Base-by-base conservation (phyloP, 2,113 vertebrate genomes). In the Epinephelus fuscoguttatus region DNA sequence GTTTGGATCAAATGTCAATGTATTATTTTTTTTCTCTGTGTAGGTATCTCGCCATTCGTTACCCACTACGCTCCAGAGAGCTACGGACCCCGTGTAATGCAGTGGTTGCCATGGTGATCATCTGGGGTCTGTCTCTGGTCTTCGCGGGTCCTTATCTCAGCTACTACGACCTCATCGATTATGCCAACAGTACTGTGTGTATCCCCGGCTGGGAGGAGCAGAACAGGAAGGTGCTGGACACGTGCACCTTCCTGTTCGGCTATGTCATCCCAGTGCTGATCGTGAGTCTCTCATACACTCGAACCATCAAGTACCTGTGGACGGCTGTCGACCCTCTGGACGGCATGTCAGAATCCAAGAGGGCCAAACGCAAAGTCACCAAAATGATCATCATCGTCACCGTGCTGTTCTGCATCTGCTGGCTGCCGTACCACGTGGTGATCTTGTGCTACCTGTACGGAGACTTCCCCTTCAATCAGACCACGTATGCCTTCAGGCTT, bases 371-470 rank as follows among this genome's bases (percentile, higher is more conserved):
- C 30, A 98, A 97, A 75, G 97, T 97, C 79, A 98, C 97, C 85
- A 97, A 97, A 89, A 97, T 97, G 96, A 97, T 97, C 87, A 96
- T 97, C 78, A 97, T 97, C 0, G 97, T 98, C 87, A 97, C 97
- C 0, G 96, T 96, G 81, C 95, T 98, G 6, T 98, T 97, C 93
- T 98, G 97, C 79, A 94, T 97, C 59, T 98, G 97, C 82, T 98
- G 97, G 96, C 93, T 97, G 67, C 96, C 96, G 1, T 97, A 98
- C 87, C 96, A 98, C 0, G 92, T 97, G 55, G 95, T 97, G 49
- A 96, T 97, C 82, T 82, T 97, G 70, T 96, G 94, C 84, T 97
- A 97, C 83, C 95, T 96, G 42, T 98, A 97, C 0, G 97, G 97
- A 60, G 96, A 97, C 82, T 97, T 98, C 62, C 96, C 97, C 0